Evolutionary conservation across 2,888 invertebrate genomes (phyloP).

Genomic region (Parascotia fuliginaria): DNA sequence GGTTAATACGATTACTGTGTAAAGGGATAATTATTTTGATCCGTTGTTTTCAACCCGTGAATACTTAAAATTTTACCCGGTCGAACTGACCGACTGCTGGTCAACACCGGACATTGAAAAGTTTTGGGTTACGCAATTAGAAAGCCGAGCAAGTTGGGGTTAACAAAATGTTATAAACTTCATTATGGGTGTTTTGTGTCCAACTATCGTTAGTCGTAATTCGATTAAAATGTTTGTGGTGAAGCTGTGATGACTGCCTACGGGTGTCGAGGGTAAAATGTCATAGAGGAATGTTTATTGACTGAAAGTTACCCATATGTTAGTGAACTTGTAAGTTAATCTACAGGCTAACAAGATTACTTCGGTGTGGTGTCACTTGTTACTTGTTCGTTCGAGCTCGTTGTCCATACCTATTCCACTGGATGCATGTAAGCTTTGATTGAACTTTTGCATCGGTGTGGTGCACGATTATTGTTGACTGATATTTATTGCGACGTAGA

Average conservation of each 20-base stretch:
- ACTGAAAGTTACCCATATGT: too few species aligned
- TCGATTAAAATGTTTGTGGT: not conserved
- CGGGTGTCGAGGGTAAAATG: too few species aligned
- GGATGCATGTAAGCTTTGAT: too few species aligned
- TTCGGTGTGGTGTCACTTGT: too few species aligned
- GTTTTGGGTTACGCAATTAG: conserved; percentile 27
- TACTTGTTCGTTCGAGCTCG: too few species aligned
- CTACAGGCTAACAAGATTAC: too few species aligned
- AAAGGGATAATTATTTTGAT: conserved; percentile 24
- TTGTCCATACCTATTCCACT: too few species aligned
- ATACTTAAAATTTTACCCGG: conserved; percentile 26
- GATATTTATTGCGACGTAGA: too few species aligned
- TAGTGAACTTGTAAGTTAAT: too few species aligned
- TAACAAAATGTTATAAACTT: conserved; percentile 16
- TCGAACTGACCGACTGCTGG: conserved; percentile 3
- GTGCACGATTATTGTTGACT: too few species aligned
- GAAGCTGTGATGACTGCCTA: not conserved
- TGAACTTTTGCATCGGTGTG: too few species aligned
- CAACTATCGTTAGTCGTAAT: not conserved
- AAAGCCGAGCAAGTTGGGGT: conserved; percentile 1
- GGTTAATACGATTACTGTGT: conserved; percentile 8
- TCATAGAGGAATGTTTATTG: too few species aligned
- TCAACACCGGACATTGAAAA: conserved; percentile 11
- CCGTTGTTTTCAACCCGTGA: conserved; percentile 7
- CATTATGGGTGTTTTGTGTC: not conserved